Evolutionary conservation across 2,888 invertebrate genomes (phyloP).

Genomic region (Microplitis deprimator): DNA sequence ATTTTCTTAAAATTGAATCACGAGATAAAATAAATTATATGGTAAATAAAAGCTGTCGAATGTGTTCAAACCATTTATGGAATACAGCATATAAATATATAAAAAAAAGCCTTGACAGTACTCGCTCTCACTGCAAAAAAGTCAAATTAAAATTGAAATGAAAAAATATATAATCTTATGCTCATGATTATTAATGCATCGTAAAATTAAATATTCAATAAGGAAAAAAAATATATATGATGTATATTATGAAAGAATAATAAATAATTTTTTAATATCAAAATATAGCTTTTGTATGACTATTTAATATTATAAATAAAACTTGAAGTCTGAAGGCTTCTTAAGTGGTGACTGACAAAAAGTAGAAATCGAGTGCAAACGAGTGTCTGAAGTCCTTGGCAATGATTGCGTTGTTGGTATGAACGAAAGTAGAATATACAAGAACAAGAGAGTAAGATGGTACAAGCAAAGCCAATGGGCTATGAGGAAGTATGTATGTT

Average conservation of each 20-base stretch:
- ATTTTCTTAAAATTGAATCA: background rate
- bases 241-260: background rate
- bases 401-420: slow-evolving; percentile 39
- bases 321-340: slow-evolving; percentile 11
- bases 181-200: slow-evolving; percentile 15
- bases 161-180: slow-evolving; percentile 31
- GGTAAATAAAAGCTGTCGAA: background rate
- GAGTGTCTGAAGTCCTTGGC: slow-evolving; percentile 43
- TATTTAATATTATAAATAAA: slow-evolving; percentile 7
- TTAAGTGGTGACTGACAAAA: background rate
- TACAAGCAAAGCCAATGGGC: slow-evolving; percentile 3
- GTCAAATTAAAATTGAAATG: slow-evolving; percentile 18
- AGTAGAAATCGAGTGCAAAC: slow-evolving; percentile 3
- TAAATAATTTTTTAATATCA: background rate
- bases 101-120: slow-evolving; percentile 3
- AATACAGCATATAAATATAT: background rate
- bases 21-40: background rate
- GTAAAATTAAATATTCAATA: background rate
- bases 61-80: slow-evolving; percentile 3
- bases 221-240: background rate
- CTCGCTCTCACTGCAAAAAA: background rate
- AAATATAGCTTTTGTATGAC: slow-evolving; percentile 10
- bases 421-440: slow-evolving; percentile 34
- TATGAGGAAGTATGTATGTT: background rate
- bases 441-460: slow-evolving; percentile 20